A percentile compares a stretch with the other conserved stretches of the same genome.
These are phyloP conservation scores for Caenorhabditis panamensis DNA, from an alignment of 2,888 invertebrate genomes.

Conservation along the genomic window DNA sequence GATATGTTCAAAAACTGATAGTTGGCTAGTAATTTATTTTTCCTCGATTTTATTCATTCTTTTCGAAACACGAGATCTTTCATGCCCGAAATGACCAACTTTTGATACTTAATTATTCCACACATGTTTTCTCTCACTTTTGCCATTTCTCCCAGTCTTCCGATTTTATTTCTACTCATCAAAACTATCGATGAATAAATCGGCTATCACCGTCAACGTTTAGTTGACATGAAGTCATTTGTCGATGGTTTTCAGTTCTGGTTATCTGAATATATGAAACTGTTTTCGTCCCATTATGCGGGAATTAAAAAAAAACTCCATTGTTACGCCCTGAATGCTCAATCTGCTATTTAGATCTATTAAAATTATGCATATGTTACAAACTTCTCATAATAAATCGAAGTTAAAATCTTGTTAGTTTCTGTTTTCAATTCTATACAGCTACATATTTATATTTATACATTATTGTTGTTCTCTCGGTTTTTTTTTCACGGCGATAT, in stretches of 20 bases:
- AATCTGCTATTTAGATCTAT: constrained; percentile 1
- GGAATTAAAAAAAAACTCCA: background rate
- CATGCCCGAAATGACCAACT: constrained; percentile 57
- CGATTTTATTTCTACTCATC: background rate
- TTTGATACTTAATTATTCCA: constrained; percentile 47
- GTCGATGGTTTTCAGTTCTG: background rate
- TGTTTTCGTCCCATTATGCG: background rate
- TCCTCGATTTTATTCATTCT: background rate
- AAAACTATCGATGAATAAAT: constrained; percentile 7
- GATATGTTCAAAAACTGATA: constrained; percentile 15
- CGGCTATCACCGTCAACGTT: no score
- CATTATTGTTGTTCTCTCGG: no score
- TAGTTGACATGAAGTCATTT: constrained; percentile 7
- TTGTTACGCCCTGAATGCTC: background rate
- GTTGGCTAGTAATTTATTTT: constrained; percentile 47
- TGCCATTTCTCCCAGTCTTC: constrained; percentile 56
- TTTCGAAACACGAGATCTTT: constrained; percentile 39
- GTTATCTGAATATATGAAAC: background rate
- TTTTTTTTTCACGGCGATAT: no score
- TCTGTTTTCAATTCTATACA: no score
- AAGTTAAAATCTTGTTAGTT: no score
- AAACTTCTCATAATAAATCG: background rate
- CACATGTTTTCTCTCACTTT: constrained; percentile 30
- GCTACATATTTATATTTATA: no score
- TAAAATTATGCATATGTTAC: no score